These are phyloP conservation scores for Drosophila trapezifrons DNA, from an alignment of 1,140 invertebrate species.

Conservation along the genomic window DNA sequence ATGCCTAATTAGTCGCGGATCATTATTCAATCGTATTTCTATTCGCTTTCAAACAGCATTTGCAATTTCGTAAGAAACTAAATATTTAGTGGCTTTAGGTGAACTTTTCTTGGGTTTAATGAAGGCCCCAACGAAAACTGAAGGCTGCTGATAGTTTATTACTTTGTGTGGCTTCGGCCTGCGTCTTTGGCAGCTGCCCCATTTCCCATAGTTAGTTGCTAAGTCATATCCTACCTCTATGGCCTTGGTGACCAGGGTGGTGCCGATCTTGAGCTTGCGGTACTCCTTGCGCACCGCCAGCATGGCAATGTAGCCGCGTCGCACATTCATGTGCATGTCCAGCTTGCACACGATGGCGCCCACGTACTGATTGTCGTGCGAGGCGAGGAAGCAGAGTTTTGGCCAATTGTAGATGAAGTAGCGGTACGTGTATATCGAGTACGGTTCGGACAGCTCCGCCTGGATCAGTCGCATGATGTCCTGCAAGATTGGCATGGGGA, in stretches of 20 bases:
- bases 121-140: no score
- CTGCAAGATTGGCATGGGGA: conserved; percentile 27
- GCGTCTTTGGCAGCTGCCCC: no score
- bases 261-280: conserved; percentile 96
- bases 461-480: conserved; percentile 99
- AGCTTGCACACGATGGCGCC: conserved; percentile 99
- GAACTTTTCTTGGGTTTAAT: neutral
- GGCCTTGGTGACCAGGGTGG: conserved; percentile 89
- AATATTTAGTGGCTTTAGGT: neutral
- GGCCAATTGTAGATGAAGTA: conserved; percentile 99
- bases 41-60: neutral
- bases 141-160: no score
- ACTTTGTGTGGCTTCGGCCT: no score
- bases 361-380: conserved; percentile 93
- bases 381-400: conserved; percentile 98
- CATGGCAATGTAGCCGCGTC: conserved; percentile 99
- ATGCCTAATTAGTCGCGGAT: no score
- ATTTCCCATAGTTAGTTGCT: no score
- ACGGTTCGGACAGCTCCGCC: conserved; percentile 99
- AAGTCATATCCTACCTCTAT: conserved; percentile 88
- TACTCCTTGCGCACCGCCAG: conserved; percentile 98
- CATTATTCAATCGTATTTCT: neutral
- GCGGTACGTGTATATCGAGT: conserved; percentile 99
- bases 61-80: neutral
- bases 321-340: conserved; percentile 94